A percentile compares a stretch with the other conserved stretches of the same genome.
These are phyloP conservation scores for Cossypha niveicapilla DNA, from an alignment of 2,797 vertebrate genomes.

Conservation along the genomic window DNA sequence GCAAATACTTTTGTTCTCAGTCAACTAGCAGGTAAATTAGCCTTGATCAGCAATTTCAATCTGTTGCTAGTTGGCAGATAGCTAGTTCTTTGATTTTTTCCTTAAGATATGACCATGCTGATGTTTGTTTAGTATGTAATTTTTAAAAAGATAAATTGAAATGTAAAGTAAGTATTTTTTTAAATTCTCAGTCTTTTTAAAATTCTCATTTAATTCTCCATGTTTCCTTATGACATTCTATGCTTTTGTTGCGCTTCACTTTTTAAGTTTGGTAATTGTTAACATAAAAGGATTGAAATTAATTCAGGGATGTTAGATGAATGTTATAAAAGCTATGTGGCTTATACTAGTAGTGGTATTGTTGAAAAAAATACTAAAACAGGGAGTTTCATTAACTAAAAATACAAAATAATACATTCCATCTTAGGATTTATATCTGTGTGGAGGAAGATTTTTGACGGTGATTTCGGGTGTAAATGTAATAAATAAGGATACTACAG, in stretches of 20 bases:
- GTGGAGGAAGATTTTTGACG: conserved; percentile 2
- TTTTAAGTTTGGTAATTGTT: not conserved
- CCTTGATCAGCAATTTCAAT: not conserved
- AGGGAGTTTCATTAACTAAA: conserved; percentile 7
- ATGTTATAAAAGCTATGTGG: not conserved
- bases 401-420: not conserved
- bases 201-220: not conserved
- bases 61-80: not conserved
- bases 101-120: not conserved
- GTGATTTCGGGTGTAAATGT: conserved; percentile 22
- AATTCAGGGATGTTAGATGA: not conserved
- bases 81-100: not conserved
- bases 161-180: not conserved
- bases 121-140: not conserved
- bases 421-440: not conserved
- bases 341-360: not conserved
- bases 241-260: not conserved
- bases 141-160: not conserved
- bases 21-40: not conserved
- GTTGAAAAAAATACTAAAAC: not conserved
- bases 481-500: conserved; percentile 67
- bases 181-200: not conserved
- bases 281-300: not conserved
- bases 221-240: not conserved
- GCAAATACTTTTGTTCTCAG: not conserved